phyloP scores from a whole-genome alignment of 2,888 invertebrate species.

The Lordiphosa andalusiaca region DNA sequence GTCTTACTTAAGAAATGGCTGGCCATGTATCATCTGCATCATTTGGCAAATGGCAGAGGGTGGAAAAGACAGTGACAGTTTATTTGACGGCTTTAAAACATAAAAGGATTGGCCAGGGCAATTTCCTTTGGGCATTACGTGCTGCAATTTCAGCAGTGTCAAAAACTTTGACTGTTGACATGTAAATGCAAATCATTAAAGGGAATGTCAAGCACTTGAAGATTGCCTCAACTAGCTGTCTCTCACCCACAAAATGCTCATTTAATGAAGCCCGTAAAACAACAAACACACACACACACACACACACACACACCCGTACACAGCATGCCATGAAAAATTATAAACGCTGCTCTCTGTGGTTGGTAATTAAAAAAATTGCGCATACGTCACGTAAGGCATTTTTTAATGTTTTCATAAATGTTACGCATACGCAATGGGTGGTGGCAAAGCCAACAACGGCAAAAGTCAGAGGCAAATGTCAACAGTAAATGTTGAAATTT shows the following conservation, averaged over 20 bases:
- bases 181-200: slow-evolving; percentile 36
- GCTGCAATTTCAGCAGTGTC: slow-evolving; percentile 66
- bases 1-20: slow-evolving; percentile 45
- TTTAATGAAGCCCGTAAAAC: slow-evolving; percentile 43
- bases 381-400: slow-evolving; percentile 48
- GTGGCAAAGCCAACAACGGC: too few relatives aligned
- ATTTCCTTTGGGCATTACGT: slow-evolving; percentile 57
- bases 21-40: slow-evolving; percentile 57
- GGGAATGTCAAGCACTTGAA: slow-evolving; percentile 27
- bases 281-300: background rate
- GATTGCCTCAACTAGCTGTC: slow-evolving; percentile 19
- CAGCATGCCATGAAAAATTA: slow-evolving; percentile 33
- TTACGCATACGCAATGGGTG: slow-evolving; percentile 39
- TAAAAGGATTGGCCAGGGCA: slow-evolving; percentile 48
- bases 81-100: slow-evolving; percentile 42
- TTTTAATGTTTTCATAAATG: slow-evolving; percentile 45
- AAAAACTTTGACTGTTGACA: slow-evolving; percentile 28
- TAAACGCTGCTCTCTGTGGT: slow-evolving; percentile 29
- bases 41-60: slow-evolving; percentile 23
- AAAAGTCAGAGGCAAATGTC: slow-evolving; percentile 43
- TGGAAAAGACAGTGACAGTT: slow-evolving; percentile 28
- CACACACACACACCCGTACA: slow-evolving; percentile 12
- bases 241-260: slow-evolving; percentile 21
- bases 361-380: slow-evolving; percentile 52
- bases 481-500: slow-evolving; percentile 46